These are phyloP conservation scores for Gymnopithys bicolor DNA, from an alignment of 2,797 vertebrate species.

Conservation along the genomic window DNA sequence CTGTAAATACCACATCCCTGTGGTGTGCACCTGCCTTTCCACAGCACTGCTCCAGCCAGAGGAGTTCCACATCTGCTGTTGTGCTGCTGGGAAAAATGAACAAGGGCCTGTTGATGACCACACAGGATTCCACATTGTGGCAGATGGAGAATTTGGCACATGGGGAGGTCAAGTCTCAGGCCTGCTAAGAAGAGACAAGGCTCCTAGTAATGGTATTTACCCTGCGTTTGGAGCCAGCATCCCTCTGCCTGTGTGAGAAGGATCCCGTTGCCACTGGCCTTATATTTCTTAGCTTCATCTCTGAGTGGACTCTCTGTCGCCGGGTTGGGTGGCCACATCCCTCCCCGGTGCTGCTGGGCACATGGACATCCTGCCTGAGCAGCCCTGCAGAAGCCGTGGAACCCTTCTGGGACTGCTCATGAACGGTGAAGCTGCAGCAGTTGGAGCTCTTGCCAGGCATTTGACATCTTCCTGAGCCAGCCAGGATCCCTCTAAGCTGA, in stretches of 20 bases:
- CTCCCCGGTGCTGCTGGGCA: accelerated
- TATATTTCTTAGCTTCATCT: not conserved
- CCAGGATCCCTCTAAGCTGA: accelerated
- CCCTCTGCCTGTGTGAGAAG: not conserved
- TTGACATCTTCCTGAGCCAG: not conserved
- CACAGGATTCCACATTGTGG: not conserved
- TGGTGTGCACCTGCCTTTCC: not conserved
- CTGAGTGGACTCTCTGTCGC: not conserved
- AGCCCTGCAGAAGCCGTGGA: not conserved
- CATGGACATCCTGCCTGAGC: accelerated
- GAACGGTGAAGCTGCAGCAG: not conserved
- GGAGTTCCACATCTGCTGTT: not conserved
- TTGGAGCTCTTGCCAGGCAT: accelerated
- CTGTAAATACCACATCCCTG: not conserved
- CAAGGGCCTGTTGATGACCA: not conserved
- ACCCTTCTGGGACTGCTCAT: accelerated
- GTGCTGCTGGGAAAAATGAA: not conserved
- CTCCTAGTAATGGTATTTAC: not conserved
- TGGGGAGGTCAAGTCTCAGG: not conserved
- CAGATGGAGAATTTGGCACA: not conserved
- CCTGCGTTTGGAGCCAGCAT: not conserved
- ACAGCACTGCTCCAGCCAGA: not conserved
- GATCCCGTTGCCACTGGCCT: not conserved
- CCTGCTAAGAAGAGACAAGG: not conserved
- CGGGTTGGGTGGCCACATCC: not conserved